phyloP scores from a whole-genome alignment of 2,888 invertebrate species.

The Tricholauxania praeusta region DNA sequence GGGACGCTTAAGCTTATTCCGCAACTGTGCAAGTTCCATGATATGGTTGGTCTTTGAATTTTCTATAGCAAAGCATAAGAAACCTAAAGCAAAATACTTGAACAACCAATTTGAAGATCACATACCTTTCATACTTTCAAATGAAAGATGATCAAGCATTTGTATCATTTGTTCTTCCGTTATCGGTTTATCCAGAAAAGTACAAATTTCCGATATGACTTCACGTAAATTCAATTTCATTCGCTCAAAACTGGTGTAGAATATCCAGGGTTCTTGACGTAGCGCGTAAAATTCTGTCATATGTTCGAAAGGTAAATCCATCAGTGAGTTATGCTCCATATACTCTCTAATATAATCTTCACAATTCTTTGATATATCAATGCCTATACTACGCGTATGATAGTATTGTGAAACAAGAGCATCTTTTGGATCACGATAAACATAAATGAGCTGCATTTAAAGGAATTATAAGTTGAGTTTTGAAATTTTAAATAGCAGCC shows the following conservation, averaged over 20 bases:
- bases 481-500: not conserved
- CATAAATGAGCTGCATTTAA: slow-evolving; percentile 75
- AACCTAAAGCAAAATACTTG: too few species aligned
- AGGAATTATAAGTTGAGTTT: not conserved
- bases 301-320: slow-evolving; percentile 40
- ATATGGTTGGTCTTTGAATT: slow-evolving; percentile 56
- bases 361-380: slow-evolving; percentile 44
- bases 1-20: not conserved
- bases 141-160: slow-evolving; percentile 50
- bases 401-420: slow-evolving; percentile 83
- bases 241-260: slow-evolving; percentile 49
- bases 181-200: slow-evolving; percentile 46
- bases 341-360: slow-evolving; percentile 45
- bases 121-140: slow-evolving; percentile 52
- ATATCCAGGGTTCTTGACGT: slow-evolving; percentile 48
- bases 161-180: slow-evolving; percentile 43
- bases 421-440: slow-evolving; percentile 86
- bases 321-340: slow-evolving; percentile 24
- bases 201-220: slow-evolving; percentile 45
- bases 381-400: slow-evolving; percentile 54
- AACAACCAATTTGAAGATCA: too few species aligned
- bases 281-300: slow-evolving; percentile 48
- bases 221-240: slow-evolving; percentile 49
- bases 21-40: slow-evolving; percentile 45
- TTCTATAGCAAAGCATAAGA: slow-evolving; percentile 39